A percentile compares a stretch with the other conserved stretches of the same genome.
phyloP scores from a whole-genome alignment of 2,113 vertebrate species.

The Sterna hirundo region DNA sequence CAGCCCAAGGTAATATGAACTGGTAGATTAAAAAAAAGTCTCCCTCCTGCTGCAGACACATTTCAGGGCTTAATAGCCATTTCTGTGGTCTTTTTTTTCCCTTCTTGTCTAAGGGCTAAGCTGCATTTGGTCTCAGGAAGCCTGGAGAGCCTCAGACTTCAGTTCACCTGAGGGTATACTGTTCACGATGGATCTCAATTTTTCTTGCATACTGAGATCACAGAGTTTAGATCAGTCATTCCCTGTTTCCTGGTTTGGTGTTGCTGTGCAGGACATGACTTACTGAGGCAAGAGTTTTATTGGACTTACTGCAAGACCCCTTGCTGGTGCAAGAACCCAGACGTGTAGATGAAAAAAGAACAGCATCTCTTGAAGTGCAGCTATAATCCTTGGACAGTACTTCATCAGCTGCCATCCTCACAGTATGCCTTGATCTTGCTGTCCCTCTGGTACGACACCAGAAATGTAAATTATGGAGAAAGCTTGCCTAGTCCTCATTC shows the following conservation, averaged over 20 bases:
- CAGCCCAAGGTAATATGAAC: conserved; percentile 29
- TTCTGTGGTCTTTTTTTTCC: not conserved
- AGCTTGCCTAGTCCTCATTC: not conserved
- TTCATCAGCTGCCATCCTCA: not conserved
- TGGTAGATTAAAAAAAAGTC: not conserved
- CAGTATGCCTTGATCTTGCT: not conserved
- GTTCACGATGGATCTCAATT: not conserved
- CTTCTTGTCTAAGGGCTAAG: not conserved
- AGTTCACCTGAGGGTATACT: not conserved
- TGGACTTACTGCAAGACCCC: not conserved
- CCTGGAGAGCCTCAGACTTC: not conserved
- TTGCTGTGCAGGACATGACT: not conserved
- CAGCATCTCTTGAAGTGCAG: not conserved
- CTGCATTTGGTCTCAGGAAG: not conserved
- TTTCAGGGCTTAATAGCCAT: not conserved
- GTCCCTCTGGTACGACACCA: not conserved
- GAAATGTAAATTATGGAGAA: not conserved
- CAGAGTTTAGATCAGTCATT: not conserved
- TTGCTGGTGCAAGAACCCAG: not conserved
- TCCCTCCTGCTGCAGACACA: not conserved
- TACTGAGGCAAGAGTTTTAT: not conserved
- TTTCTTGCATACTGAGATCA: not conserved
- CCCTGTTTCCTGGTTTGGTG: not conserved
- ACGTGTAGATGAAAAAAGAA: not conserved
- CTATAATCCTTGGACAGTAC: not conserved